phyloP scores from a whole-genome alignment of 2,888 invertebrate species.

The Scaptomyza reducta region DNA sequence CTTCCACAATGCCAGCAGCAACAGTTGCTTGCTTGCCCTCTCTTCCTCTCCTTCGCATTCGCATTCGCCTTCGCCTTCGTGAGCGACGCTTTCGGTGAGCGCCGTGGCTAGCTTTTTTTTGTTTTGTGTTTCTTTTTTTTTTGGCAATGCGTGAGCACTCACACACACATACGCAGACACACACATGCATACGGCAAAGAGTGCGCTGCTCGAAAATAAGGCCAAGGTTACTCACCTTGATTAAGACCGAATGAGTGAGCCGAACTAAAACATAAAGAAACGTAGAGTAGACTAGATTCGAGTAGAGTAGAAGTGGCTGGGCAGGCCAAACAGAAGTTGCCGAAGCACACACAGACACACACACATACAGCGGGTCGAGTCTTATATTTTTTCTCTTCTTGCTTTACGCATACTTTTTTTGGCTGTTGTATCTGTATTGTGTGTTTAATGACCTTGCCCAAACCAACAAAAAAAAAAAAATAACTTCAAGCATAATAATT shows the following conservation, averaged over 20 bases:
- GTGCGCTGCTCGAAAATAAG: constrained; percentile 81
- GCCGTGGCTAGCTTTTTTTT: constrained; percentile 52
- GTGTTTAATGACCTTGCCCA: constrained; percentile 81
- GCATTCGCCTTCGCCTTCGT: constrained; percentile 44
- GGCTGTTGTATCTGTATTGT: constrained; percentile 7
- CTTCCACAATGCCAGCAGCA: constrained; percentile 82
- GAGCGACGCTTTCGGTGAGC: constrained; percentile 57
- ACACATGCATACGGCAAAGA: constrained; percentile 51
- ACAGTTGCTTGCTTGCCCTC: constrained; percentile 50
- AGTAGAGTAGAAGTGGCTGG: constrained; percentile 11
- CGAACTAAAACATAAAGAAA: constrained; percentile 65
- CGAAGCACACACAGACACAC: constrained; percentile 9
- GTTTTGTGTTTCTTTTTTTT: constrained; percentile 33
- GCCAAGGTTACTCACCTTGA: constrained; percentile 83
- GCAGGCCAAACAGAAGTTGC: constrained; percentile 58
- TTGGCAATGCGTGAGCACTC: constrained; percentile 70
- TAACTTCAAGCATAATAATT: constrained; percentile 79
- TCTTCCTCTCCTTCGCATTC: constrained; percentile 38
- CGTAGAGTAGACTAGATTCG: constrained; percentile 40
- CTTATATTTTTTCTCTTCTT: constrained; percentile 43
- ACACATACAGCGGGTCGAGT: constrained; percentile 16
- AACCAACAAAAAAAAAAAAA: constrained; percentile 10
- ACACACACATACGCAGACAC: constrained; percentile 28
- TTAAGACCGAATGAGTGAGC: constrained; percentile 80
- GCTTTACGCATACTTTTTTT: constrained; percentile 17